phyloP scores from a whole-genome alignment of 1,140 invertebrate genomes.

The Plodia interpunctella region DNA sequence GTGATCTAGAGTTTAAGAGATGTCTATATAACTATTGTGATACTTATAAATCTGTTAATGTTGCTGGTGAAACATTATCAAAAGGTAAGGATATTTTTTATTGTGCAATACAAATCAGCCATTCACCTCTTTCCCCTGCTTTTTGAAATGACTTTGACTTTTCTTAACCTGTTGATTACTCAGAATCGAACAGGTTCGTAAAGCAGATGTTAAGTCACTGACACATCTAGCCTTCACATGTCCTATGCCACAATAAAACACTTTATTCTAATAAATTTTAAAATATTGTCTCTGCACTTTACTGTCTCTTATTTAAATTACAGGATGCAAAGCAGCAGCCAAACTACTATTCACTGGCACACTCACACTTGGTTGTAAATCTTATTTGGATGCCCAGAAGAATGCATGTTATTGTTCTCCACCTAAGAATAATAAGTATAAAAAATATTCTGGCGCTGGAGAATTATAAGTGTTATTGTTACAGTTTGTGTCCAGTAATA shows the following conservation, averaged over 20 bases:
- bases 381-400: conserved; percentile 87
- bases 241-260: too few species aligned
- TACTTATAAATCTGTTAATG: conserved; percentile 79
- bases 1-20: conserved; percentile 90
- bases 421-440: conserved; percentile 72
- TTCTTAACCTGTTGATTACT: too few species aligned
- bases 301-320: conserved; percentile 29
- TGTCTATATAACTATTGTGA: conserved; percentile 92
- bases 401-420: conserved; percentile 86
- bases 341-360: conserved; percentile 91
- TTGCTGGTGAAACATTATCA: conserved; percentile 79
- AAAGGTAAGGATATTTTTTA: conserved; percentile 76
- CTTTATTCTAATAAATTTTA: too few species aligned
- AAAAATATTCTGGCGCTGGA: conserved; percentile 75
- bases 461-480: conserved; percentile 52
- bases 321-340: conserved; percentile 88
- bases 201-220: too few species aligned
- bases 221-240: too few species aligned
- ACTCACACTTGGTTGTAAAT: conserved; percentile 88
- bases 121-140: too few species aligned
- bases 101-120: neutral
- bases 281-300: too few species aligned
- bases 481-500: neutral
- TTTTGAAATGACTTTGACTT: too few species aligned
- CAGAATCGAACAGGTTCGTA: too few species aligned